Percentiles rank a stretch among this genome's conserved stretches.
Evolutionary conservation across 2,888 invertebrate species (phyloP).

Genomic region (Cheiracanthium punctorium): DNA sequence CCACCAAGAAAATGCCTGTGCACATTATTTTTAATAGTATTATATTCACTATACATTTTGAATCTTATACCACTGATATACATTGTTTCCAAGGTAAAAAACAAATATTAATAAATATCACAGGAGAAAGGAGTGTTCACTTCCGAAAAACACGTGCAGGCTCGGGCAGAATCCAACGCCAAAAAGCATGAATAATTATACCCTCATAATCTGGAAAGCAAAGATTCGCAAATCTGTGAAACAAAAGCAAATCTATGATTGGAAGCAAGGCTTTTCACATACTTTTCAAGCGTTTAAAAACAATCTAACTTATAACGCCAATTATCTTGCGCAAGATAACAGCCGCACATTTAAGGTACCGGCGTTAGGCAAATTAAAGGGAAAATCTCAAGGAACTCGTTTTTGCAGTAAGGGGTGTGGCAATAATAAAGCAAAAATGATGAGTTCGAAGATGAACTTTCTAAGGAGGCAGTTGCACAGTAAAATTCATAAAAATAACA

Average conservation of each 20-base stretch:
- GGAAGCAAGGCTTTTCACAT: not conserved
- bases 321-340: not conserved
- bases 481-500: slow-evolving; percentile 26
- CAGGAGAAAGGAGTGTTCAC: too few species aligned
- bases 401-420: slow-evolving; percentile 8
- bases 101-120: too few species aligned
- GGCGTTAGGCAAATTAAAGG: slow-evolving; percentile 17
- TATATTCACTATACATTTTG: too few species aligned
- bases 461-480: slow-evolving; percentile 9
- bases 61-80: too few species aligned
- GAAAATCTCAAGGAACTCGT: not conserved
- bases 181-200: too few species aligned
- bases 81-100: too few species aligned
- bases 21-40: too few species aligned
- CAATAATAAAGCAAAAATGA: slow-evolving; percentile 1
- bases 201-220: too few species aligned
- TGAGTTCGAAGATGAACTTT: slow-evolving; percentile 17
- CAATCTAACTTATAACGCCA: not conserved
- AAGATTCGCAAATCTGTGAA: too few species aligned
- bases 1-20: too few species aligned
- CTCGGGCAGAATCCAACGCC: too few species aligned
- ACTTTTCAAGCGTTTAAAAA: not conserved
- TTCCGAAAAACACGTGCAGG: too few species aligned
- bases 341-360: not conserved
- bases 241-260: not conserved